These are phyloP conservation scores for Agrochola macilenta DNA, from an alignment of 2,888 invertebrate species.

Conservation along the genomic window DNA sequence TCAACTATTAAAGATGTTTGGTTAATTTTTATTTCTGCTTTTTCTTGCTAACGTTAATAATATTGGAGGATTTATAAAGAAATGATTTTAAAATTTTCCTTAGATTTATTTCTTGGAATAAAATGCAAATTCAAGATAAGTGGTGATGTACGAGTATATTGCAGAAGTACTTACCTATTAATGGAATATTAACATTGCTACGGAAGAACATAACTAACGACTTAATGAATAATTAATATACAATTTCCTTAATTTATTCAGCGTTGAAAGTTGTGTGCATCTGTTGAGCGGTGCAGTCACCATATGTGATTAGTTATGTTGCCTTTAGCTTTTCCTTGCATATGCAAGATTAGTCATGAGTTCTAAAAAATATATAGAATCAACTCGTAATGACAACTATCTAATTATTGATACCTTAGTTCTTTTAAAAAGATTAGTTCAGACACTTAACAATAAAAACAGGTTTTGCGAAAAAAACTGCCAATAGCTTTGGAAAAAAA, in stretches of 20 bases:
- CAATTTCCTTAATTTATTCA: conserved; percentile 53
- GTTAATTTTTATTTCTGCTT: no score
- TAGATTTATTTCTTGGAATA: not conserved
- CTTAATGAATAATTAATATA: conserved; percentile 45
- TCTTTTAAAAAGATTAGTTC: no score
- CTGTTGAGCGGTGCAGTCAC: conserved; percentile 1
- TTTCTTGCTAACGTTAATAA: not conserved
- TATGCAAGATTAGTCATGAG: not conserved
- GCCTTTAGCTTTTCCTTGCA: not conserved
- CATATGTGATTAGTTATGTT: conserved; percentile 7
- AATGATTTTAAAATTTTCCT: not conserved
- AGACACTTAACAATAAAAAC: no score
- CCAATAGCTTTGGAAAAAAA: no score
- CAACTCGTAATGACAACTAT: no score
- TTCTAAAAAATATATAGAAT: not conserved
- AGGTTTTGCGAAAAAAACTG: no score
- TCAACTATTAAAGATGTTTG: not conserved
- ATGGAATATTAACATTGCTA: conserved; percentile 12
- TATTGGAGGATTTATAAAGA: not conserved
- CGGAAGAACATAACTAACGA: conserved; percentile 32
- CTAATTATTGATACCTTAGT: no score
- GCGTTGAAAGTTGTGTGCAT: conserved; percentile 57
- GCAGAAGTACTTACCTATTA: conserved; percentile 16
- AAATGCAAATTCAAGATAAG: not conserved
- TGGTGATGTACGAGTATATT: not conserved